Conservation (phyloP, 1,140 invertebrate genomes). For the Acromyrmex echinatior region DNA sequence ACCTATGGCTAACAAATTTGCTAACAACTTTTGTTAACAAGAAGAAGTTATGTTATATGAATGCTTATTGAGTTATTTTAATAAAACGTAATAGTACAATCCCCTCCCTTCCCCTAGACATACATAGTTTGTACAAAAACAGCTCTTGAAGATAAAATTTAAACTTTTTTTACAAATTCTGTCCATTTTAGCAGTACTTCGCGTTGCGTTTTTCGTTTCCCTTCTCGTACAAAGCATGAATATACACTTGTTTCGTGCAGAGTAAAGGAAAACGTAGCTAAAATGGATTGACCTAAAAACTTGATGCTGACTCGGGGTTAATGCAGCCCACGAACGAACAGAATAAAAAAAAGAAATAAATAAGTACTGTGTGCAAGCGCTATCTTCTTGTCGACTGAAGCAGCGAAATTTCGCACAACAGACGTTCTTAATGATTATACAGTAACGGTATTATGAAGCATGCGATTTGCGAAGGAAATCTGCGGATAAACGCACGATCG, state of each 20-base stretch:
- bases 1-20: no score
- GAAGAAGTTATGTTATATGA: no score
- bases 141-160: background rate
- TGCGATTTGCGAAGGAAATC: constrained; percentile 7
- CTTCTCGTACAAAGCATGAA: background rate
- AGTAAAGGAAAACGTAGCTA: constrained; percentile 18
- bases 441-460: background rate
- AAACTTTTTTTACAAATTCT: background rate
- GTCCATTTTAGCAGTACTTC: background rate
- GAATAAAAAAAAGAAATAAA: background rate
- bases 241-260: background rate
- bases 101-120: no score
- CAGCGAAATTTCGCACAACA: constrained; percentile 1
- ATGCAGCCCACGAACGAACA: background rate
- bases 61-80: no score
- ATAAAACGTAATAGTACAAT: no score
- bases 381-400: constrained; percentile 3
- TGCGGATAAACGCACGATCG: background rate
- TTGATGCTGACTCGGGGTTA: background rate
- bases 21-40: no score
- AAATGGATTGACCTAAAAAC: constrained; percentile 25
- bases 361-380: background rate
- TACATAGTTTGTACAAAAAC: background rate
- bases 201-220: background rate
- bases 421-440: constrained; percentile 12